A percentile compares a stretch with the other conserved stretches of the same genome.
phyloP scores from a whole-genome alignment of 2,113 vertebrate species.

The Cacatua alba region DNA sequence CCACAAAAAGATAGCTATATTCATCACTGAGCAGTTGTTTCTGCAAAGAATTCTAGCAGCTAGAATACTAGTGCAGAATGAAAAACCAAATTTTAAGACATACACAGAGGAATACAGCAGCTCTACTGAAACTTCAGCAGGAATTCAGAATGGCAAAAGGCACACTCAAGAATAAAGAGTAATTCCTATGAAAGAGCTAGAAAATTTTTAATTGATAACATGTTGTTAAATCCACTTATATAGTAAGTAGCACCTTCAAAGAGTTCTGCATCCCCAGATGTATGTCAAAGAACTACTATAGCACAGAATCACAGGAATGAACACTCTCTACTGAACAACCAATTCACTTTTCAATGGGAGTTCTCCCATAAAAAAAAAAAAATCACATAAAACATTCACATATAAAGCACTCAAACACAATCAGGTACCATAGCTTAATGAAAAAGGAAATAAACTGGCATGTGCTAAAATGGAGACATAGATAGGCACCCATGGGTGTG shows the following conservation, averaged over 20 bases:
- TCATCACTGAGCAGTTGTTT: not conserved
- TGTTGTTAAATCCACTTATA: not conserved
- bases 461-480: not conserved
- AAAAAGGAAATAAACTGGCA: not conserved
- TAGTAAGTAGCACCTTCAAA: not conserved
- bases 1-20: not conserved
- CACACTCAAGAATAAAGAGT: not conserved
- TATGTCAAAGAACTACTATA: not conserved
- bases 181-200: not conserved
- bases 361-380: not conserved
- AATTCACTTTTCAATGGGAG: not conserved
- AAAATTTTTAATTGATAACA: not conserved
- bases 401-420: not conserved
- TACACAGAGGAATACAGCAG: not conserved
- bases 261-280: not conserved
- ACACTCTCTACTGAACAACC: not conserved
- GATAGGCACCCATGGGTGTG: not conserved
- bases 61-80: not conserved
- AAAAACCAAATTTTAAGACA: not conserved
- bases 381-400: not conserved
- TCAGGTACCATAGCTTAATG: not conserved
- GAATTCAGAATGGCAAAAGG: not conserved
- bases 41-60: slow-evolving; percentile 6
- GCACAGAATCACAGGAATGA: not conserved
- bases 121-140: not conserved